Percentiles rank a stretch among this genome's conserved stretches.
Evolutionary conservation across 2,888 invertebrate species (phyloP).

Genomic region (Lampropteryx suffumata): DNA sequence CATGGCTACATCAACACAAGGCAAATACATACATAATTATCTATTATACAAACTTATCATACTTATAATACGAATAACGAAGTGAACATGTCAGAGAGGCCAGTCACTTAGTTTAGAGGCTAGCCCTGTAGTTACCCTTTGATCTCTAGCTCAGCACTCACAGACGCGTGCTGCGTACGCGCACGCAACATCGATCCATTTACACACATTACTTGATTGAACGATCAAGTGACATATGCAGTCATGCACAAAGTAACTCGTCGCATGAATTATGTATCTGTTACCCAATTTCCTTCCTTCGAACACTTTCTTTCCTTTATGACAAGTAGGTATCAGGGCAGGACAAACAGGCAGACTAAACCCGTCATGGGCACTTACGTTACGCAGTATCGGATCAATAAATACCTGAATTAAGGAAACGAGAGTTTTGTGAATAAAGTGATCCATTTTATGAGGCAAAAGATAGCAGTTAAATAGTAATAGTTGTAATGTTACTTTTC

Average conservation of each 20-base stretch:
- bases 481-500: neutral
- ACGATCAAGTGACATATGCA: slow-evolving; percentile 17
- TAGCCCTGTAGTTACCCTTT: no score
- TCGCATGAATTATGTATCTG: slow-evolving; percentile 6
- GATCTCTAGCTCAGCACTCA: neutral
- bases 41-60: no score
- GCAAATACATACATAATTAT: no score
- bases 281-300: slow-evolving; percentile 22
- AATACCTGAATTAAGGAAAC: neutral
- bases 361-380: neutral
- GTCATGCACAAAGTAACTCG: slow-evolving; percentile 13
- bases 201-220: slow-evolving; percentile 6
- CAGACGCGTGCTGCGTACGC: neutral
- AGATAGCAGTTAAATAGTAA: neutral
- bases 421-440: neutral
- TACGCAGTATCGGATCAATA: neutral
- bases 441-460: neutral
- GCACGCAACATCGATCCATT: slow-evolving; percentile 12
- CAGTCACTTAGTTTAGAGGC: no score
- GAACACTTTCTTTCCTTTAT: slow-evolving; percentile 16
- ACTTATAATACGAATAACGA: no score
- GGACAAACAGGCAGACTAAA: neutral
- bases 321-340: neutral
- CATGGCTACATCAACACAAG: no score
- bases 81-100: no score